Evolutionary conservation across 2,797 vertebrate species (phyloP), one percentile per base, ranked within the genome.

Genomic region (Amblyraja radiata): DNA sequence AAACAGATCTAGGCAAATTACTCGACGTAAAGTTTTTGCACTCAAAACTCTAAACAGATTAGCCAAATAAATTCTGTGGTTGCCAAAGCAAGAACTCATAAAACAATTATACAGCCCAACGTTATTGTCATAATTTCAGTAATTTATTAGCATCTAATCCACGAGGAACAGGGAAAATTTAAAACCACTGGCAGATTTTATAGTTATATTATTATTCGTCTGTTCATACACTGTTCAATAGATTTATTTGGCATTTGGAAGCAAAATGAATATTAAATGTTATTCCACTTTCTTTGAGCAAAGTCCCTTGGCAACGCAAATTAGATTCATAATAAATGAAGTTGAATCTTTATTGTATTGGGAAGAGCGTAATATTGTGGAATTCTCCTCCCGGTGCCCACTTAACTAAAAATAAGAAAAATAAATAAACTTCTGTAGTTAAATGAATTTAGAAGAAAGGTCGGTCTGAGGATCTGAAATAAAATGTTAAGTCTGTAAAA

Each of bases 91-190:
- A 88, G 61, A 7, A 36, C 28, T 68, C 84, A 68, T 68, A 88
- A 88, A 88, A 21, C 68, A 16, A 21, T 65, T 88, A 32, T 32
- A 36, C 10, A 9, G n/a, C 6, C n/a, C 32, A 8, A 36, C 32
- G 65, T 88, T 88, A 88, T n/a, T 88, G 84, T 63, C n/a, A 88
- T 68, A 68, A 68, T 65, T 88, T 88, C 68, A 88, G 18, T 63
- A 32, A 36, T 63, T 68, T 88, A 88, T 68, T 36, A 88, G 28
- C 36, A 88, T 68, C 16, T 36, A 88, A 36, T 88, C n/a, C 63
- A 68, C 16, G 1, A 88, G 63, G 61, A 36, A 18, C 63, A 68
- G 36, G 61, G 84, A 21, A 88, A 88, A 88, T 86, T 63, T 25
- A 32, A 23, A 86, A 25, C 83, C 28, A 23, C 6, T 63, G 83